phyloP scores from a whole-genome alignment of 1,140 invertebrate species.

The Ceratoteleas bidentatus region DNA sequence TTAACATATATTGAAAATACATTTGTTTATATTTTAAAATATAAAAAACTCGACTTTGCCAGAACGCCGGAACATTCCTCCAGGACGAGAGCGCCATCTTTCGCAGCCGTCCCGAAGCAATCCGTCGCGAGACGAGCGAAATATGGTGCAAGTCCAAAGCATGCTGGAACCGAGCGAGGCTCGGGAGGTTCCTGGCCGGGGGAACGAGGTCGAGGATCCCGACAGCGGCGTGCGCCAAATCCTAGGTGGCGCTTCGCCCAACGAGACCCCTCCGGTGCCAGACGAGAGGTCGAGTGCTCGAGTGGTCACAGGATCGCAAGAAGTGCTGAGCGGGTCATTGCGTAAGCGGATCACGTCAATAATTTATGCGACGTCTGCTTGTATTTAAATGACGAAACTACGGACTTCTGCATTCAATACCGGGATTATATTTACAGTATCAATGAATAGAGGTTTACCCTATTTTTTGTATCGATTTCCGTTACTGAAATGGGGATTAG shows the following conservation, averaged over 20 bases:
- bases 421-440: too few relatives aligned
- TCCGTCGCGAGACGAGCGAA: too few relatives aligned
- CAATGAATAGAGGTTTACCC: too few relatives aligned
- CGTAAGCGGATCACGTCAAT: conserved; percentile 54
- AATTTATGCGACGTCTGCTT: neutral
- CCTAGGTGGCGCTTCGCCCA: conserved; percentile 76
- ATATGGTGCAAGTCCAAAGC: conserved; percentile 59
- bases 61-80: too few relatives aligned
- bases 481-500: too few relatives aligned
- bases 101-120: too few relatives aligned
- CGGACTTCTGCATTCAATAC: too few relatives aligned
- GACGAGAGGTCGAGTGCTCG: conserved; percentile 73
- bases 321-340: conserved; percentile 66
- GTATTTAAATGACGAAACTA: neutral
- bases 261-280: conserved; percentile 62
- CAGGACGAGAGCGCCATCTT: too few relatives aligned
- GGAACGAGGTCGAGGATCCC: conserved; percentile 72
- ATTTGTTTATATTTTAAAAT: too few relatives aligned
- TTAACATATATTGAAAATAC: too few relatives aligned
- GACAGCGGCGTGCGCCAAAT: conserved; percentile 73
- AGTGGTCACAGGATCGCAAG: conserved; percentile 77
- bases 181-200: conserved; percentile 75
- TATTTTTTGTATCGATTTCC: too few relatives aligned
- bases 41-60: too few relatives aligned
- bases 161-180: conserved; percentile 69